Evolutionary conservation across 2,113 vertebrate genomes (phyloP).

Genomic region (Australoheros scitulus): DNA sequence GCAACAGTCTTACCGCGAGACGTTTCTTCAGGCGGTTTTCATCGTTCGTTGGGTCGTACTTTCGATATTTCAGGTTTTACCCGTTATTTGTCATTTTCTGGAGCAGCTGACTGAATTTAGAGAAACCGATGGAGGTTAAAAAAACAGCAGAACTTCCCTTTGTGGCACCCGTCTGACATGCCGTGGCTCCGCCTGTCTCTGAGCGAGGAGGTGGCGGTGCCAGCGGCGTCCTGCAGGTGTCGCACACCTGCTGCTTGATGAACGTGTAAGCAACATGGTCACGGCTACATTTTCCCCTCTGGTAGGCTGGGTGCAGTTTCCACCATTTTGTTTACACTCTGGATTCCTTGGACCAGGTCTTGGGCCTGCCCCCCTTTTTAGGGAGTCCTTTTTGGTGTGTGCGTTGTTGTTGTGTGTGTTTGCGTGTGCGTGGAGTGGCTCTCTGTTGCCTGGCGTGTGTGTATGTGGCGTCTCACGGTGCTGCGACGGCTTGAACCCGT

Average conservation of each 20-base stretch:
- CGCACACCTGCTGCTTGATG: conserved; percentile 12
- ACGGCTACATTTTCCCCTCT: conserved; percentile 57
- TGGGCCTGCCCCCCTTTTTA: conserved; percentile 41
- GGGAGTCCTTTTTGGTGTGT: conserved; percentile 56
- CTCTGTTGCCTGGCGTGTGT: conserved; percentile 52
- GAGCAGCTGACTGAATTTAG: background rate
- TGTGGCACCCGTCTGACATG: background rate
- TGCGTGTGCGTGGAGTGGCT: conserved; percentile 37
- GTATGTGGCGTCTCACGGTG: conserved; percentile 60
- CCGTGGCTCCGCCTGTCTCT: background rate
- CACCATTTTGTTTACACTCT: conserved; percentile 74
- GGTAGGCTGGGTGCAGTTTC: conserved; percentile 61
- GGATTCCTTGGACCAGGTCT: conserved; percentile 60
- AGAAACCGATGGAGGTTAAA: background rate
- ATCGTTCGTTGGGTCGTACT: background rate
- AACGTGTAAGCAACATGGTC: conserved; percentile 57
- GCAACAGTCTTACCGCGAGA: background rate
- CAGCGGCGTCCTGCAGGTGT: background rate
- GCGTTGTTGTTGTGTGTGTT: conserved; percentile 21
- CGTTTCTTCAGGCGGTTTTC: background rate
- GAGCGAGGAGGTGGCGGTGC: too few relatives aligned
- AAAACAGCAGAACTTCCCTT: conserved; percentile 18
- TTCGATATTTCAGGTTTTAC: background rate
- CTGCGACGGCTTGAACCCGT: conserved; percentile 39
- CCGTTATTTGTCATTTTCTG: background rate